Conservation (phyloP, 2,797 vertebrate genomes). For the Naso thynnoides region DNA sequence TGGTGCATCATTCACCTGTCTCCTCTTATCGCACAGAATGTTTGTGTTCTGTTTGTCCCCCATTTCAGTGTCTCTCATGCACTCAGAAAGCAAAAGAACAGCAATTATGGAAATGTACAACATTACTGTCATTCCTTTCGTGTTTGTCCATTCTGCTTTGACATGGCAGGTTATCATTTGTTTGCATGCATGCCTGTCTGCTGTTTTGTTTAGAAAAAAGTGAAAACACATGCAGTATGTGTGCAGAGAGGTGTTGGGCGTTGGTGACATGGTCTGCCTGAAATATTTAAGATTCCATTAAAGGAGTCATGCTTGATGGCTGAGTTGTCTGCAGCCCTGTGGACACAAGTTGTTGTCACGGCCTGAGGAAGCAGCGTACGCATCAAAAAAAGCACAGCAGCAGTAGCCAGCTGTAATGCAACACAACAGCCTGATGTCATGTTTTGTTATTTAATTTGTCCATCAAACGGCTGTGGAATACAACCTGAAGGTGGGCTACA, state of each 20-base stretch:
- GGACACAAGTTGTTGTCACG: not conserved
- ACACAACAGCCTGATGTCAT: not conserved
- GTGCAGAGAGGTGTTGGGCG: conserved; percentile 24
- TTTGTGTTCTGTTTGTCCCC: conserved; percentile 34
- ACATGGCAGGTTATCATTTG: conserved; percentile 31
- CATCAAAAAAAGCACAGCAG: conserved; percentile 15
- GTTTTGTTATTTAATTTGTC: conserved; percentile 18
- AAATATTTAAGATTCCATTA: conserved; percentile 48
- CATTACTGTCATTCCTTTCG: conserved; percentile 50
- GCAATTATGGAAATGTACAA: conserved; percentile 61
- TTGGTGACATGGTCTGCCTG: conserved; percentile 13
- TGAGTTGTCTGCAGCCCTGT: conserved; percentile 31
- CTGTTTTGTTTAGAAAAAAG: conserved; percentile 16
- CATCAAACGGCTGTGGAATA: not conserved
- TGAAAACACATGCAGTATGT: conserved; percentile 11
- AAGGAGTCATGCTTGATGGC: conserved; percentile 7
- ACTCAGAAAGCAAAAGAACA: conserved; percentile 39
- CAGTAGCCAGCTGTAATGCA: conserved; percentile 11
- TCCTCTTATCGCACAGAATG: conserved; percentile 38
- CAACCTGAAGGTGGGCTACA: not conserved
- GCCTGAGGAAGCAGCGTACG: not conserved
- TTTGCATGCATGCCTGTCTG: conserved; percentile 6
- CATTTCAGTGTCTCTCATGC: conserved; percentile 14
- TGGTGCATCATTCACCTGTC: conserved; percentile 40
- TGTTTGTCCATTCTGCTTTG: conserved; percentile 21